These are phyloP conservation scores for Drosophila triauraria DNA, from an alignment of 1,140 invertebrate genomes.

Conservation along the genomic window DNA sequence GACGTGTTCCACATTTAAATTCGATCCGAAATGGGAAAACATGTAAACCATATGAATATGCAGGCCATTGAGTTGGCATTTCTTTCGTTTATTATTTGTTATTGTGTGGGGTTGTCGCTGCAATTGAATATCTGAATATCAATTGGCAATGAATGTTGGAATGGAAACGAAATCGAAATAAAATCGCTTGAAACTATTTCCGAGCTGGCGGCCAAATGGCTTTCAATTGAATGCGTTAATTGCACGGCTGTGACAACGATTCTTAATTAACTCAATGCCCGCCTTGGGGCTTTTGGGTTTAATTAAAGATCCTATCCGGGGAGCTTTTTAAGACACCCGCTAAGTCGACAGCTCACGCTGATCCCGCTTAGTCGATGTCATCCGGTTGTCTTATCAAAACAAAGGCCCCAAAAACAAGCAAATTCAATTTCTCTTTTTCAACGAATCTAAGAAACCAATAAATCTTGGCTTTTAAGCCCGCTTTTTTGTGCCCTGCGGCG, in stretches of 20 bases:
- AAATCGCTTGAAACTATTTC: constrained; percentile 55
- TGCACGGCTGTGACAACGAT: constrained; percentile 8
- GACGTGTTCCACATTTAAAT: constrained; percentile 72
- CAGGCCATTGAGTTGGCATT: constrained; percentile 64
- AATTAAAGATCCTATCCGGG: constrained; percentile 47
- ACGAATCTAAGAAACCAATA: constrained; percentile 61
- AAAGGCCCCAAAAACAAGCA: constrained; percentile 47
- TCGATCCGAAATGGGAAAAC: constrained; percentile 44
- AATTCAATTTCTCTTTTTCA: constrained; percentile 59
- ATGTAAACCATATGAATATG: constrained; percentile 68
- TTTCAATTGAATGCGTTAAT: constrained; percentile 45
- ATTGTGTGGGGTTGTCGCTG: constrained; percentile 49
- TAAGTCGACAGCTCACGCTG: constrained; percentile 28
- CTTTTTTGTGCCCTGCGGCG: constrained; percentile 50
- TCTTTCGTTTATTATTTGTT: constrained; percentile 51
- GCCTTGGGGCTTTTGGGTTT: constrained; percentile 11
- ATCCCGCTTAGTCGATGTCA: constrained; percentile 34
- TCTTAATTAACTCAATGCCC: constrained; percentile 13
- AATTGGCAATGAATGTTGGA: constrained; percentile 47
- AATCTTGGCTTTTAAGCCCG: constrained; percentile 57
- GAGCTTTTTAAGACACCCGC: constrained; percentile 15
- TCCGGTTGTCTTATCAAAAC: constrained; percentile 47
- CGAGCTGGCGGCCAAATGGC: constrained; percentile 10
- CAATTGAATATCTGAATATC: constrained; percentile 78
- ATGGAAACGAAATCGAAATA: constrained; percentile 60